Evolutionary conservation across 2,888 invertebrate species (phyloP), one percentile per base, ranked within the genome.

Genomic region (Lysandra bellargus): DNA sequence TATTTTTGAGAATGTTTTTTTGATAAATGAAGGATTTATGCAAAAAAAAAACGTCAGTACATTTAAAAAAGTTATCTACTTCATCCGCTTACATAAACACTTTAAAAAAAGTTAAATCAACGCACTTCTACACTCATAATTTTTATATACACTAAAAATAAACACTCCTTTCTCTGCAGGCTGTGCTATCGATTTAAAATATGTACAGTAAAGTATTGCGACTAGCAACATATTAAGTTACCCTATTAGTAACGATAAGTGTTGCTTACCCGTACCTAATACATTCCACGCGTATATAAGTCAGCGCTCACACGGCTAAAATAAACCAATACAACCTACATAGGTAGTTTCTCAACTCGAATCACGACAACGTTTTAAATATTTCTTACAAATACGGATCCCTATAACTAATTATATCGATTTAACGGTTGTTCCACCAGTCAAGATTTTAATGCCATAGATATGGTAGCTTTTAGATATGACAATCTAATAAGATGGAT

Each of bases 321-420:
- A 69, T 69, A 69, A 69, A 69, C 69, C 17, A 17, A 69, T 69
- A 69, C 33, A 37, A 69, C 14, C 69, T 37, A 69, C 69, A 69
- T 69, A 69, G 33, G 69, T 33, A 37, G 53, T 76, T 53, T 76
- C 49, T 30, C 30, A 33, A 17, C 76, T 17, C 57, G 76, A 76
- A 53, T 76, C 76, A 57, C 74, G 40, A 30, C 53, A 53, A 76
- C 78, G 37, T 64, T 40, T 37, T 30, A 53, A 77, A 60, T 78
- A 78, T 57, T 57, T 61, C 61, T 40, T 61, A 60, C 77, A 23
- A 78, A 78, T 61, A 40, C 61, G 64, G 64, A 60, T 78, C 78
- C 61, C 30, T 61, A 40, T 78, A 78, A 78, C 64, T 78, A 78
- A 78, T 64, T 78, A 64, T 78, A 78, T 78, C 78, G 40, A 78